Evolutionary conservation across 2,888 invertebrate genomes (phyloP), one percentile per base, ranked within the genome.

Genomic region (Caenorhabditis imperialis): DNA sequence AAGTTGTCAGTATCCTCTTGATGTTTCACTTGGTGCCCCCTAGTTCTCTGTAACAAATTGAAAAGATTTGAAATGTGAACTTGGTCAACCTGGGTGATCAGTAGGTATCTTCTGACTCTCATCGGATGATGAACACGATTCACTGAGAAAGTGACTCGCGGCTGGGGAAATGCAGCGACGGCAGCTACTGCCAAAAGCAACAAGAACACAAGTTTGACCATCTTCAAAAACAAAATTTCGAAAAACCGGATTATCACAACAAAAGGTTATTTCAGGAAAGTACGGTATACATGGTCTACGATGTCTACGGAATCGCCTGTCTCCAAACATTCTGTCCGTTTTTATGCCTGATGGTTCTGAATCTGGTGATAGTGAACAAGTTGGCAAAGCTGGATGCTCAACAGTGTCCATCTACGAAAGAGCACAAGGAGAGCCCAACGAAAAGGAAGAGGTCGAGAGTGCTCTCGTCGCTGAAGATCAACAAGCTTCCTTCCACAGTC

Each of bases 321-420:
- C 42, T 79, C 6, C 84, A 84, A 58, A 81, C 79, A 1, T 70
- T 81, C 35, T 60, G 81, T 23, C 84, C 84, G 1, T 84, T 84
- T 42, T n/a, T 83, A 14, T 60, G 78, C 14, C 74, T 84, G 4
- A 73, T 75, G 25, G 45, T 65, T 20, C 61, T 80, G 12, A 84
- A 84, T 57, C 44, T 78, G n/a, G 48, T 81, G 22, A 84, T 83
- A 35, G 78, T 84, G 8, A 74, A 63, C 60, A 70, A 75, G 38
- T 51, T 82, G 23, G 71, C 75, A 8, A 67, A 58, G 18, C 37
- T 77, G 10, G 74, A 77, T 37, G 57, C 60, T 20, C 48, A 53
- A 33, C 54, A 65, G 20, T 37, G 51, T n/a, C 51, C 57, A 0
- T 38, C 47, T 4, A 3, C 1, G 3, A 62, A 57, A 33, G 63